These are phyloP conservation scores for Diarsia mendica DNA, from an alignment of 2,888 invertebrate species.

Conservation along the genomic window DNA sequence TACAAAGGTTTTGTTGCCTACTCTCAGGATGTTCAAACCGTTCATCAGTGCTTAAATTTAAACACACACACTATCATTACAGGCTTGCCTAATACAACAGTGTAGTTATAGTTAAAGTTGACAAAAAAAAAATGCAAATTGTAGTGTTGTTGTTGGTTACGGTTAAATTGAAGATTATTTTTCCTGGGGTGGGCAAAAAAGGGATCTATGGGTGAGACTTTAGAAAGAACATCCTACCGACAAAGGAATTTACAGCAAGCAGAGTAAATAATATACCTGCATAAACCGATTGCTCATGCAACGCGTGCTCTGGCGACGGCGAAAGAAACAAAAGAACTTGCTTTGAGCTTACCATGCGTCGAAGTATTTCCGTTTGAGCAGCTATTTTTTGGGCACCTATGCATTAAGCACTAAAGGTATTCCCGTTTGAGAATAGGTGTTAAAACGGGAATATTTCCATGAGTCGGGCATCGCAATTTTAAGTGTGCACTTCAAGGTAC, in stretches of 20 bases:
- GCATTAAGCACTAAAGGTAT: no score
- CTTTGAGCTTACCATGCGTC: background rate
- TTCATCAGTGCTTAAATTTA: background rate
- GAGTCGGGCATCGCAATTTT: background rate
- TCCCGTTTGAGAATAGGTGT: no score
- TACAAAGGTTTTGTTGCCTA: background rate
- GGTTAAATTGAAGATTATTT: no score
- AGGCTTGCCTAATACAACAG: no score
- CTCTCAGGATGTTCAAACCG: background rate
- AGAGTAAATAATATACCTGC: background rate
- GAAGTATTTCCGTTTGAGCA: no score
- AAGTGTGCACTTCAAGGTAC: background rate
- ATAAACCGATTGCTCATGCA: background rate
- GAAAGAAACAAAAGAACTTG: background rate
- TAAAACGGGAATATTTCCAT: background rate
- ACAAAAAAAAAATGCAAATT: no score
- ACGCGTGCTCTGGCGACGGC: background rate
- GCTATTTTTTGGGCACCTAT: no score
- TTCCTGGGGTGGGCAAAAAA: background rate
- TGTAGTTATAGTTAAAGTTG: no score
- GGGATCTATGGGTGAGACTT: background rate
- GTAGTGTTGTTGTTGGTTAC: no score
- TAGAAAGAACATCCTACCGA: background rate
- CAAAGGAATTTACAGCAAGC: background rate
- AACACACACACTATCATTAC: no score